These are phyloP conservation scores for Baryphthengus martii DNA, from an alignment of 2,113 vertebrate genomes.

Conservation along the genomic window DNA sequence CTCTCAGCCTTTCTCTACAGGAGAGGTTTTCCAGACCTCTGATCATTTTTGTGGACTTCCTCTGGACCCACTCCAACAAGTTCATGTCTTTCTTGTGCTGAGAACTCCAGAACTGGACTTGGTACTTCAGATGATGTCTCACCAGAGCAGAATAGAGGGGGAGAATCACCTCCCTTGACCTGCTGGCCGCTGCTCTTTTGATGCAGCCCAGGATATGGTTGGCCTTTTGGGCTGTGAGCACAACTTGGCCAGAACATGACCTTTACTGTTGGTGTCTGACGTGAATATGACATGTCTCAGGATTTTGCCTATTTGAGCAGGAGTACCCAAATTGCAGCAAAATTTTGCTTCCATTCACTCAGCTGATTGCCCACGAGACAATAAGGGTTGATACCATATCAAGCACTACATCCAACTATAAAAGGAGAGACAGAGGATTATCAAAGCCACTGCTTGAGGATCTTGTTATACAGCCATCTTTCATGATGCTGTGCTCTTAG, in stretches of 20 bases:
- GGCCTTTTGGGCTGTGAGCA: no score
- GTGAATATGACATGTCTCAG: not conserved
- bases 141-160: no score
- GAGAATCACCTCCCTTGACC: no score
- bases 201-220: no score
- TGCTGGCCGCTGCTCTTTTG: no score
- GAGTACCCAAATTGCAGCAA: not conserved
- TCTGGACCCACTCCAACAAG: no score
- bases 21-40: no score
- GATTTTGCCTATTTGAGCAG: not conserved
- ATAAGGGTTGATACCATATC: not conserved
- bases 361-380: not conserved
- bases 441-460: not conserved
- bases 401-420: not conserved
- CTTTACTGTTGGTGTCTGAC: rapidly evolving
- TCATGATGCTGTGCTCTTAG: not conserved
- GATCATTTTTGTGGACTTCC: no score
- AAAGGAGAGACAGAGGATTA: not conserved
- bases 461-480: not conserved
- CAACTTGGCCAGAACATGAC: not conserved
- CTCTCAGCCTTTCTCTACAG: no score
- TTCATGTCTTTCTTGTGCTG: no score
- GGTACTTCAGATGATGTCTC: no score
- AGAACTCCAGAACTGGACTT: no score
- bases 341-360: not conserved